Evolutionary conservation across 2,888 invertebrate genomes (phyloP).

Genomic region (Rugalucina vietnamica): DNA sequence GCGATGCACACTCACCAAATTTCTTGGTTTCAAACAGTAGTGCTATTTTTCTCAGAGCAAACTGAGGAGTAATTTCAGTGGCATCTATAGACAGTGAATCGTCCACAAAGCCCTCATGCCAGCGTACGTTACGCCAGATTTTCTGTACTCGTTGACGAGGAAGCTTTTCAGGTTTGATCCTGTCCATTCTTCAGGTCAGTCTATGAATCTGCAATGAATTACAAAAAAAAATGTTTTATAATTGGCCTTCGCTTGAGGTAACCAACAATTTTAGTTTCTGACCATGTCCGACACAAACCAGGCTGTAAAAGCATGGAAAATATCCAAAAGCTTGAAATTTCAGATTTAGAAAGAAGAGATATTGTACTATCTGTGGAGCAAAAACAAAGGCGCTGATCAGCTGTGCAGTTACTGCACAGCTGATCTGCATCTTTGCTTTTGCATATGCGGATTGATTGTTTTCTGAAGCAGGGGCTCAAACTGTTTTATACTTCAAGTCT

Average conservation of each 20-base stretch:
- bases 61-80: slow-evolving; percentile 84
- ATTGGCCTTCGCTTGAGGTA: no score
- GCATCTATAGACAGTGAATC: slow-evolving; percentile 71
- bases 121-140: slow-evolving; percentile 73
- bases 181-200: slow-evolving; percentile 63
- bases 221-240: neutral
- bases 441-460: no score
- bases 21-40: slow-evolving; percentile 93
- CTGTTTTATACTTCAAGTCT: neutral
- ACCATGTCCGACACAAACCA: no score
- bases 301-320: no score
- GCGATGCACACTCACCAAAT: slow-evolving; percentile 94
- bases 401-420: no score
- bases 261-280: no score
- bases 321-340: no score
- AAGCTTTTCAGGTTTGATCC: slow-evolving; percentile 67
- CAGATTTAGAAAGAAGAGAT: no score
- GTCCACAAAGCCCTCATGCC: slow-evolving; percentile 73
- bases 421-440: no score
- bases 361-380: no score
- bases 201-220: neutral
- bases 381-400: no score
- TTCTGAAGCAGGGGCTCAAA: no score
- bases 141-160: slow-evolving; percentile 72
- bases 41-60: slow-evolving; percentile 87